Conservation (phyloP, 2,888 invertebrate species). For the Hofmannophila pseudospretella region DNA sequence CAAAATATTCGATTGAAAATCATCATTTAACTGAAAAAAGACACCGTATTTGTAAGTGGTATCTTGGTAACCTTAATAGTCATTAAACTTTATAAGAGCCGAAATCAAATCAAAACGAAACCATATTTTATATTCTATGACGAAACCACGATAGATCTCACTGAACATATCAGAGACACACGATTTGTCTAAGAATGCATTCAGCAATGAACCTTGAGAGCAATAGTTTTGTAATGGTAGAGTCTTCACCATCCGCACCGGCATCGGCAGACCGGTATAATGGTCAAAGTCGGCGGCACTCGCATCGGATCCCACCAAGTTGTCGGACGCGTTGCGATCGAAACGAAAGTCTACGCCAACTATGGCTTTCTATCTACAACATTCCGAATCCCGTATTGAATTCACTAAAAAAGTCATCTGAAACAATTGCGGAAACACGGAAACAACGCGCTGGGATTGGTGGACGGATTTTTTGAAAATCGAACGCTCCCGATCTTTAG, state of each 20-base stretch:
- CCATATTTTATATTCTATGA: too few relatives aligned
- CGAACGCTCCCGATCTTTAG: constrained; percentile 10
- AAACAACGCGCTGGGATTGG: not conserved
- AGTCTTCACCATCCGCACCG: constrained; percentile 28
- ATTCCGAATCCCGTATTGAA: constrained; percentile 19
- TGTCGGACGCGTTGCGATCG: constrained; percentile 54
- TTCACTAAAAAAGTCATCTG: constrained; percentile 6
- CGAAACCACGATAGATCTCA: too few relatives aligned
- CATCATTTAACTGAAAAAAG: too few relatives aligned
- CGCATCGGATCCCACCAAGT: constrained; percentile 48
- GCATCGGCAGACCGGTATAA: constrained; percentile 18
- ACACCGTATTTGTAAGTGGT: too few relatives aligned
- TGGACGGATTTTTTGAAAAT: constrained; percentile 1
- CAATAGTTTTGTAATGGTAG: constrained; percentile 22
- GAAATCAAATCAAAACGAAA: too few relatives aligned
- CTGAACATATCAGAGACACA: too few relatives aligned
- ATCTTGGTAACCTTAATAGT: too few relatives aligned
- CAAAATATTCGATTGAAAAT: too few relatives aligned
- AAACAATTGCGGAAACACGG: too few relatives aligned
- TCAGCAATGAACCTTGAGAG: constrained; percentile 7
- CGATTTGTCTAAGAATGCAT: too few relatives aligned
- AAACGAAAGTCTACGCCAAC: constrained; percentile 39
- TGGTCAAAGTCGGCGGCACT: constrained; percentile 38
- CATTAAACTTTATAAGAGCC: too few relatives aligned
- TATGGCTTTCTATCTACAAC: constrained; percentile 58